Evolutionary conservation across 2,888 invertebrate genomes (phyloP).

Genomic region (Pseudanteris insignis): DNA sequence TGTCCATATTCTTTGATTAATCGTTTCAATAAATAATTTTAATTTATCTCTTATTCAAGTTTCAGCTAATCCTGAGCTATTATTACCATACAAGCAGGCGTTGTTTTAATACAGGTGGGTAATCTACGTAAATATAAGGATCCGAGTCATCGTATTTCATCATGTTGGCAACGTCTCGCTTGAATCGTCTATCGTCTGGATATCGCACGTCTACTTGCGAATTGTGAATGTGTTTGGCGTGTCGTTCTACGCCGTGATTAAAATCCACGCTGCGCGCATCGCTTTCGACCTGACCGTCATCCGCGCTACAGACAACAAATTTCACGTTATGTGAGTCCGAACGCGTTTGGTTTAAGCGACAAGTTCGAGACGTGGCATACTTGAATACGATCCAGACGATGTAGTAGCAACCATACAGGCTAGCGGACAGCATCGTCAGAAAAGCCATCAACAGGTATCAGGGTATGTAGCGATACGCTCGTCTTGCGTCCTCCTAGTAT

Average conservation of each 20-base stretch:
- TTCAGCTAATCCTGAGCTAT: slow-evolving; percentile 7
- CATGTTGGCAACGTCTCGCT: slow-evolving; percentile 54
- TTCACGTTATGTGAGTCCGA: slow-evolving; percentile 25
- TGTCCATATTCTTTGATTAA: too few relatives aligned
- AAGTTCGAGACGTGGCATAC: slow-evolving; percentile 66
- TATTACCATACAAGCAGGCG: slow-evolving; percentile 81
- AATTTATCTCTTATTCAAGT: too few relatives aligned
- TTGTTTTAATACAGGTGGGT: slow-evolving; percentile 86
- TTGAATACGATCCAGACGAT: slow-evolving; percentile 92
- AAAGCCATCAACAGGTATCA: slow-evolving; percentile 83
- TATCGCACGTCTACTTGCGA: slow-evolving; percentile 49
- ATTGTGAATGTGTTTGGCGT: slow-evolving; percentile 50
- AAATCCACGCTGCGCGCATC: slow-evolving; percentile 61
- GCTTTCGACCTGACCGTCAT: slow-evolving; percentile 39
- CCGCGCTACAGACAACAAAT: slow-evolving; percentile 34
- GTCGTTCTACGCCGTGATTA: slow-evolving; percentile 47
- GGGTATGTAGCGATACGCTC: slow-evolving; percentile 80
- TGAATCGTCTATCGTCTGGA: slow-evolving; percentile 51
- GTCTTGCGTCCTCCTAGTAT: slow-evolving; percentile 87
- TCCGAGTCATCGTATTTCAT: slow-evolving; percentile 58
- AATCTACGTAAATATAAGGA: slow-evolving; percentile 87
- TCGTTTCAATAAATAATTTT: too few relatives aligned
- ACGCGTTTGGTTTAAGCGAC: slow-evolving; percentile 21
- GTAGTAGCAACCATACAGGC: slow-evolving; percentile 90
- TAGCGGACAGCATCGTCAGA: slow-evolving; percentile 81